A percentile compares a stretch with the other conserved stretches of the same genome.
Evolutionary conservation across 2,113 vertebrate genomes (phyloP).

Genomic region (Hippocampus guttulatus): DNA sequence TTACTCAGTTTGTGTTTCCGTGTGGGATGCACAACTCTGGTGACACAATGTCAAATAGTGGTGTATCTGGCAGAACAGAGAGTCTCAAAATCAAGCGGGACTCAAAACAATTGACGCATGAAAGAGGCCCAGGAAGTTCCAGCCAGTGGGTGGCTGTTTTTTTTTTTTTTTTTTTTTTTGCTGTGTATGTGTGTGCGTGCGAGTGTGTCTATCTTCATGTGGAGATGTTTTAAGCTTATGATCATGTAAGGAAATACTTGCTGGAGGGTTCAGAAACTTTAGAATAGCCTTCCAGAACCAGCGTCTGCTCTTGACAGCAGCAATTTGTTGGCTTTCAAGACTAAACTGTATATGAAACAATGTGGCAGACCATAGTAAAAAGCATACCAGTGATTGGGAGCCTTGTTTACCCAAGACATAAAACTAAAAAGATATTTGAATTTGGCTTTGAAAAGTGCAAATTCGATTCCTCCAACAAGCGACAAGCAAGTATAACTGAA

Average conservation of each 20-base stretch:
- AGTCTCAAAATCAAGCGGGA: conserved; percentile 54
- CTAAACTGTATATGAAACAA: neutral
- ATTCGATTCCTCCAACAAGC: no score
- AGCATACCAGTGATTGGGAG: no score
- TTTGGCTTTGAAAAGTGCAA: no score
- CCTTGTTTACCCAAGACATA: no score
- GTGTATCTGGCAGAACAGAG: conserved; percentile 47
- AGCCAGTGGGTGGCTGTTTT: conserved; percentile 52
- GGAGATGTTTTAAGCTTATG: conserved; percentile 20
- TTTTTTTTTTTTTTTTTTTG: conserved; percentile 29
- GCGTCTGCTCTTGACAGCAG: conserved; percentile 47
- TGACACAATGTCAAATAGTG: conserved; percentile 50
- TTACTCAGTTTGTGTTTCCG: conserved; percentile 4
- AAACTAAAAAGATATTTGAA: no score
- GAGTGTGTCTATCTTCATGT: conserved; percentile 20
- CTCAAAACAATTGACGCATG: conserved; percentile 67
- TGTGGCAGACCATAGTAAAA: no score
- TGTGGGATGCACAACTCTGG: conserved; percentile 40
- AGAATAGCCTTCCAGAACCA: conserved; percentile 47
- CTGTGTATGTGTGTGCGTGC: conserved; percentile 34
- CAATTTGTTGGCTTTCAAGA: conserved; percentile 13
- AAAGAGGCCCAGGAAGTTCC: conserved; percentile 68
- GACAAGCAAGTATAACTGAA: no score
- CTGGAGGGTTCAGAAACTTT: conserved; percentile 53
- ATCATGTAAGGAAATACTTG: conserved; percentile 51